Evolutionary conservation across 2,113 vertebrate genomes (phyloP).

Genomic region (Dipodomys stephensi): DNA sequence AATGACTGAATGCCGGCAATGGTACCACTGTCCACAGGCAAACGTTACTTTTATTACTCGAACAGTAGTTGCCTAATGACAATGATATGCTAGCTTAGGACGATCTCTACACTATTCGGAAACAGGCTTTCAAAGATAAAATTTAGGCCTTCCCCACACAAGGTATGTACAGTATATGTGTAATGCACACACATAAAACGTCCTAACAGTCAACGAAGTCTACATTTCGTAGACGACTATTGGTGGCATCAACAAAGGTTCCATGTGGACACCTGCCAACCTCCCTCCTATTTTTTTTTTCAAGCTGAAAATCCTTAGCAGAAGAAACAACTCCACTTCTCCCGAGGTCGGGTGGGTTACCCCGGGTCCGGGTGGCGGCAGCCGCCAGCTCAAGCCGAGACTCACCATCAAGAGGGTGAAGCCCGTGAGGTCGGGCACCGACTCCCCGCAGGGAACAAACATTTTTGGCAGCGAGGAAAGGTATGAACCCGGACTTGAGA

Average conservation of each 20-base stretch:
- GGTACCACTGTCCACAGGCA: background rate
- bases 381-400: background rate
- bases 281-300: too few species aligned
- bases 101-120: background rate
- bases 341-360: background rate
- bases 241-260: background rate
- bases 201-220: background rate
- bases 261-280: fast-evolving
- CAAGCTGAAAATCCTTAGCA: background rate
- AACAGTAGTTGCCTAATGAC: background rate
- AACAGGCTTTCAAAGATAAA: background rate
- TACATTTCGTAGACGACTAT: background rate
- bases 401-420: conserved; percentile 94
- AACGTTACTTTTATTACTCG: background rate
- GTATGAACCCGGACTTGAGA: fast-evolving
- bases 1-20: background rate
- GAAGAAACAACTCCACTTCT: background rate
- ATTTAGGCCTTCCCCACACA: background rate
- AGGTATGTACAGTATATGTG: fast-evolving
- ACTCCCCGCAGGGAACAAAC: conserved; percentile 88
- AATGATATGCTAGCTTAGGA: background rate
- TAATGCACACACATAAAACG: background rate
- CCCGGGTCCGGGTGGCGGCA: background rate
- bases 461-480: conserved; percentile 65
- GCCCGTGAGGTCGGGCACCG: conserved; percentile 84